Evolutionary conservation across 1,140 invertebrate species (phyloP).

Genomic region (Limonius californicus): DNA sequence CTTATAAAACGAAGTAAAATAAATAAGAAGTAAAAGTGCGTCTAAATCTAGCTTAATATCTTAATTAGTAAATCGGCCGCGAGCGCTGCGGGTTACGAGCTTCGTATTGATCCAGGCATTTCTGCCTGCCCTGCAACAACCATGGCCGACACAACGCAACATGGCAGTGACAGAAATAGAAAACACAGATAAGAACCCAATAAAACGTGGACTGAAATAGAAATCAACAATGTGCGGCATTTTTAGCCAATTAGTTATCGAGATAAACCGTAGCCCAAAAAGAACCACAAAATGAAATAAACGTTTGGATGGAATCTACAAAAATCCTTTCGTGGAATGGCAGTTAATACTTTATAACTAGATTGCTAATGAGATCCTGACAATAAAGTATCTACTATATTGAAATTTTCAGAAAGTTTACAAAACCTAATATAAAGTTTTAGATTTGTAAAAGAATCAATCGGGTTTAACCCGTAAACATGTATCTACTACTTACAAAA

Average conservation of each 20-base stretch:
- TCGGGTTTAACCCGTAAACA: no score
- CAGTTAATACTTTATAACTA: no score
- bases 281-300: not conserved
- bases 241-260: no score
- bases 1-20: slow-evolving; percentile 11
- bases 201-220: not conserved
- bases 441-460: no score
- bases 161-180: slow-evolving; percentile 5
- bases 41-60: slow-evolving; percentile 25
- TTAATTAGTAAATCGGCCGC: slow-evolving; percentile 27
- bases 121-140: slow-evolving; percentile 17
- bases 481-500: no score
- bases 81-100: slow-evolving; percentile 24
- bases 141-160: slow-evolving; percentile 6
- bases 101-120: slow-evolving; percentile 24
- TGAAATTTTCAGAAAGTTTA: no score
- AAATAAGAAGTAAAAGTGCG: slow-evolving; percentile 11
- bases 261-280: no score
- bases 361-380: no score
- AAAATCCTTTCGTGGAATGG: no score
- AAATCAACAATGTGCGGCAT: not conserved
- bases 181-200: not conserved
- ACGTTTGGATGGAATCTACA: not conserved
- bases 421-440: no score
- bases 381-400: no score